phyloP scores from a whole-genome alignment of 2,888 invertebrate genomes.

The Parnassius apollo region DNA sequence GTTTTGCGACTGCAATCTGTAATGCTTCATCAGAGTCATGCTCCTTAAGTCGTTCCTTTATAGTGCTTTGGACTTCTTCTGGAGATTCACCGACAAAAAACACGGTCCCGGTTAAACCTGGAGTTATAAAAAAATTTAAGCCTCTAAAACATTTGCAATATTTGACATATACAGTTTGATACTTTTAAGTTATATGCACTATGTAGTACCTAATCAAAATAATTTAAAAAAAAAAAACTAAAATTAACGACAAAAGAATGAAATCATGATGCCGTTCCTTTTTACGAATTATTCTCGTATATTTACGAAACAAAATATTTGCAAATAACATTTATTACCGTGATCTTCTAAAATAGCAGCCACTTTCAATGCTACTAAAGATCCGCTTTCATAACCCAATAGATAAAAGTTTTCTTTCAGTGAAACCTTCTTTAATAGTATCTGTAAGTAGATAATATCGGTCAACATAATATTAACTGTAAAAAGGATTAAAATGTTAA shows the following conservation, averaged over 20 bases:
- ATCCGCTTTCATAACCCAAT: constrained; percentile 45
- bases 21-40: constrained; percentile 36
- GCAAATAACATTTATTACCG: constrained; percentile 31
- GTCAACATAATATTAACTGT: no score
- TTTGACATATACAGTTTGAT: no score
- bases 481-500: no score
- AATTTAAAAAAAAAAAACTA: no score
- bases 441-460: constrained; percentile 24
- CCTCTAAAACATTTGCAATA: no score
- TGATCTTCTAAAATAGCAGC: constrained; percentile 42
- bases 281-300: no score
- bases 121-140: not conserved
- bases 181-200: no score
- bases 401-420: constrained; percentile 39
- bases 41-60: constrained; percentile 41
- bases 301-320: no score
- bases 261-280: no score
- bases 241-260: no score
- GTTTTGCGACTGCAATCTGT: constrained; percentile 39
- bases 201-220: no score
- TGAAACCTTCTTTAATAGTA: constrained; percentile 33
- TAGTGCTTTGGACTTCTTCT: constrained; percentile 38
- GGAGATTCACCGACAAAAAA: constrained; percentile 53
- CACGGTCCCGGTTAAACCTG: constrained; percentile 52
- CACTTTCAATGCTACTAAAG: constrained; percentile 16